A percentile compares a stretch with the other conserved stretches of the same genome.
phyloP scores from a whole-genome alignment of 2,797 vertebrate genomes.

The Anguilla marmorata region DNA sequence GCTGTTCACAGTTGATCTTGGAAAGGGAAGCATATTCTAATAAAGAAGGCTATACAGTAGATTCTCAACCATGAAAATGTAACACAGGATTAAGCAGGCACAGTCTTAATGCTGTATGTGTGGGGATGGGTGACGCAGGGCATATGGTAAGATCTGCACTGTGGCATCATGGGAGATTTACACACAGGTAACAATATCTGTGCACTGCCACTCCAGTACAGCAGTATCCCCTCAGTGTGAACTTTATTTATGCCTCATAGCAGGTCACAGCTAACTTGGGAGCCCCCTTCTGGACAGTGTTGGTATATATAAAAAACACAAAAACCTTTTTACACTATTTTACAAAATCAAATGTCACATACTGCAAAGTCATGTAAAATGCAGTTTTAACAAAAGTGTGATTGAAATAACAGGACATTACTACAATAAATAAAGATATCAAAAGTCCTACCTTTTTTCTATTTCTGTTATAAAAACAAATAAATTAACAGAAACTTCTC shows the following conservation, averaged over 20 bases:
- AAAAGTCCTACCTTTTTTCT: background rate
- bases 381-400: constrained; percentile 30
- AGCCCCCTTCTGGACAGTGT: background rate
- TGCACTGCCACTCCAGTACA: background rate
- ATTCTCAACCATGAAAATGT: background rate
- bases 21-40: background rate
- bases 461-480: constrained; percentile 7
- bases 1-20: background rate
- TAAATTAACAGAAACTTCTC: background rate
- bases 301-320: constrained; percentile 17
- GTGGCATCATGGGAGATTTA: background rate
- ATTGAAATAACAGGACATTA: constrained; percentile 27
- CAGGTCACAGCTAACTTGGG: background rate
- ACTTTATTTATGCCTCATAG: background rate
- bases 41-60: background rate
- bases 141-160: background rate
- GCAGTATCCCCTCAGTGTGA: background rate
- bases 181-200: background rate
- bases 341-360: constrained; percentile 5
- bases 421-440: constrained; percentile 18
- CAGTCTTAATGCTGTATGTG: background rate
- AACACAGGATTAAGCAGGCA: background rate
- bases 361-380: constrained; percentile 19
- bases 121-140: background rate
- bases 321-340: constrained; percentile 6